Evolutionary conservation across 2,888 invertebrate genomes (phyloP), one percentile per base, ranked within the genome.

Genomic region (Apotomis capreana): DNA sequence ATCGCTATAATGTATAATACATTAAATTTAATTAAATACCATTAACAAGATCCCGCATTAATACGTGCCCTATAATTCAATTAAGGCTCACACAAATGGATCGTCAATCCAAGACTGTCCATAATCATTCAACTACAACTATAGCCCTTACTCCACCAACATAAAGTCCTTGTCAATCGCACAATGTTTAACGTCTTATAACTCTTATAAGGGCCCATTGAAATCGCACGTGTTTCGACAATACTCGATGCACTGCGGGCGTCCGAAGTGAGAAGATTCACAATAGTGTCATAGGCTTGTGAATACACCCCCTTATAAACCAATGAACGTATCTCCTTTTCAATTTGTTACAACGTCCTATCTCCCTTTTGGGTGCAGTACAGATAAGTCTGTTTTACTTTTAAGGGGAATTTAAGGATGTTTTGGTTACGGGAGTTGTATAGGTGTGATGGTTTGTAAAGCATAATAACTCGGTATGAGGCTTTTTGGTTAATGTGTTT

Each of bases 281-380:
- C 90, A 89, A 91, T 89, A 85, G 86, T 90, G 91, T 90, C 89
- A 87, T 85, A 89, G 85, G 87, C 88, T 88, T 87, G 85, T 85
- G 67, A 57, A 62, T 71, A 44, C 26, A 46, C n/a, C 26, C 57
- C 44, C 44, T 55, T 9, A 71, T n/a, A 44, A 68, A 58, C 61
- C 68, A 51, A 62, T 67, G 55, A 60, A 65, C 67, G n/a, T 70
- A 55, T 37, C 10, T 37, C 60, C 9, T 61, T 3, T 49, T 26
- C 44, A 10, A 37, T 15, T 13, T 26, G 40, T 44, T 13, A 52
- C 36, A 57, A 60, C 10, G 57, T 51, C 61, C 26, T 61, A 68
- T 67, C 15, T 46, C 44, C 26, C 52, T 3, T 36, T n/a, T 8
- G 8, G 4, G 15, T 8, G 4, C 2, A 37, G 5, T 4, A 9